phyloP scores from a whole-genome alignment of 2,113 vertebrate genomes.

The Cichladusa arquata region DNA sequence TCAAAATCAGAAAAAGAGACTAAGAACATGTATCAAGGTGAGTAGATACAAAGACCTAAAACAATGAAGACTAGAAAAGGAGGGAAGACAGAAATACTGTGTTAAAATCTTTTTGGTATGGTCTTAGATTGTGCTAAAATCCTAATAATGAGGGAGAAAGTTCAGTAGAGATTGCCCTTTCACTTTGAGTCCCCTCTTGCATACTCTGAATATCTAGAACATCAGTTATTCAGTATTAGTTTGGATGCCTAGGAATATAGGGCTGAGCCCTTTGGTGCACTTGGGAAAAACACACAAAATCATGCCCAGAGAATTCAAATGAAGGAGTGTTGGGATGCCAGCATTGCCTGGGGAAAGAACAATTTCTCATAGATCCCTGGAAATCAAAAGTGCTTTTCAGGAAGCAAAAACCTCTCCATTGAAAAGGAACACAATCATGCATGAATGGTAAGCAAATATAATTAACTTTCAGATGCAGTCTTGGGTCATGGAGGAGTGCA shows the following conservation, averaged over 20 bases:
- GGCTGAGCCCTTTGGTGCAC: neutral
- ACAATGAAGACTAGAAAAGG: neutral
- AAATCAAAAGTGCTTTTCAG: constrained; percentile 29
- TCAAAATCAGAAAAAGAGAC: neutral
- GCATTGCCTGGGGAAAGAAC: neutral
- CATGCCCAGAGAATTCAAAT: neutral
- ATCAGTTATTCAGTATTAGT: neutral
- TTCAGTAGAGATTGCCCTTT: neutral
- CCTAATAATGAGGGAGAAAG: neutral
- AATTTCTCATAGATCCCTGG: neutral
- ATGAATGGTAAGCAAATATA: constrained; percentile 36
- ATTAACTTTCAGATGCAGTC: constrained; percentile 64
- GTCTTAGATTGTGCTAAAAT: neutral
- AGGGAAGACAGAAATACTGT: neutral
- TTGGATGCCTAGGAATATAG: neutral
- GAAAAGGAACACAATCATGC: neutral
- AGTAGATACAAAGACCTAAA: neutral
- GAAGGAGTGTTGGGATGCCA: neutral
- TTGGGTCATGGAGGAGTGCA: constrained; percentile 8
- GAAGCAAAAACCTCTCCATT: neutral
- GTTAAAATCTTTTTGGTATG: neutral
- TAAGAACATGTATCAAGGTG: neutral
- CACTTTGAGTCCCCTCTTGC: neutral
- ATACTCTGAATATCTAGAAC: neutral
- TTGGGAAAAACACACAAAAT: neutral